A percentile compares a stretch with the other conserved stretches of the same genome.
These are phyloP conservation scores for Procambarus virginalis DNA, from an alignment of 1,140 invertebrate species.

Conservation along the genomic window DNA sequence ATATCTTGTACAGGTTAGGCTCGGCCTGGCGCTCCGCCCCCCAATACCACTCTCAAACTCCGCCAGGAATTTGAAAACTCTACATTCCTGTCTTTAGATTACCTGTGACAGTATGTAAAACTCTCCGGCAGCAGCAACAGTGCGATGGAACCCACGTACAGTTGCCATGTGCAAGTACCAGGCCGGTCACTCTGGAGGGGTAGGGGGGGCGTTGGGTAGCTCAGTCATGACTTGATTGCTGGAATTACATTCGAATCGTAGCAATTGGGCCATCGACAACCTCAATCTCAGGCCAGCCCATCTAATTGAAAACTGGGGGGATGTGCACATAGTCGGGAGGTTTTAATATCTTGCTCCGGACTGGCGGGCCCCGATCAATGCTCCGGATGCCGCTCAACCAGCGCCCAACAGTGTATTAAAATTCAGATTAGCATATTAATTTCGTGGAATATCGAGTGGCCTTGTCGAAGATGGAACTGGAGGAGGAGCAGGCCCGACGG, in stretches of 20 bases:
- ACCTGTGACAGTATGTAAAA: background rate
- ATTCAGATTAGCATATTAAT: constrained; percentile 63
- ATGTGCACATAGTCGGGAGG: constrained; percentile 30
- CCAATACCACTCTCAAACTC: background rate
- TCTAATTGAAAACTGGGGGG: constrained; percentile 46
- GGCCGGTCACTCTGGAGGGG: background rate
- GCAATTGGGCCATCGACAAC: constrained; percentile 13
- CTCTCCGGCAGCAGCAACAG: background rate
- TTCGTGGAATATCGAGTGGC: constrained; percentile 52
- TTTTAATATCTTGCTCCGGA: constrained; percentile 48
- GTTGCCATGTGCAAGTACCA: background rate
- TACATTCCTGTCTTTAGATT: background rate
- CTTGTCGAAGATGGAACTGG: background rate
- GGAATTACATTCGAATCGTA: background rate
- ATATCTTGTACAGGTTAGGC: constrained; percentile 17
- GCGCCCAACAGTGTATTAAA: constrained; percentile 46
- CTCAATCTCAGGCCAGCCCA: constrained; percentile 40
- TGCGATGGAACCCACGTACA: background rate
- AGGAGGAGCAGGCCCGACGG: too few species aligned
- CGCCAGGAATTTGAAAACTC: constrained; percentile 11
- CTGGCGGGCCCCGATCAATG: constrained; percentile 28
- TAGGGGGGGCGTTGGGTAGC: background rate
- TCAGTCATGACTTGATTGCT: constrained; percentile 1
- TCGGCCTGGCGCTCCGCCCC: too few species aligned
- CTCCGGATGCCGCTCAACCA: constrained; percentile 17